Conservation (phyloP, 1,140 invertebrate genomes). For the Listronotus oregonensis region DNA sequence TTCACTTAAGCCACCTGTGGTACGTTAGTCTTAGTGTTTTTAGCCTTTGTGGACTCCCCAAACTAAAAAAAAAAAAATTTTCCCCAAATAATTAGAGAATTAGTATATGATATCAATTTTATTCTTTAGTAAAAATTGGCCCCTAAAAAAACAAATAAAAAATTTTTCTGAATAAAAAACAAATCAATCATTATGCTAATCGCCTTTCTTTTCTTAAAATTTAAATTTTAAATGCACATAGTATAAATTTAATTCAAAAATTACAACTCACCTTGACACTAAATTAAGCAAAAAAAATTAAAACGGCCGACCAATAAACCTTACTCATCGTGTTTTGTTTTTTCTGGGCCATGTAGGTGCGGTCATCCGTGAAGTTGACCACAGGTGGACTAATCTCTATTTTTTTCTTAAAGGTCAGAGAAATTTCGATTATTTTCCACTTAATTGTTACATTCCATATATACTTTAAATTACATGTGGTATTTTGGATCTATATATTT, state of each 20-base stretch:
- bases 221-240: not conserved
- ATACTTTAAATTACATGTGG: not conserved
- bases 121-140: too few relatives aligned
- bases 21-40: too few relatives aligned
- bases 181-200: conserved; percentile 9
- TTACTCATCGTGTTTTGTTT: conserved; percentile 1
- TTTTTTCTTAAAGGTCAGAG: not conserved
- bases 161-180: not conserved
- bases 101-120: too few relatives aligned
- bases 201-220: not conserved
- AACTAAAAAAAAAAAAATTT: too few relatives aligned
- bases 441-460: not conserved
- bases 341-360: conserved; percentile 26
- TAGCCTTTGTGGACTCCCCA: too few relatives aligned
- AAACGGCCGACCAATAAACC: not conserved
- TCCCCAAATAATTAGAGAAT: too few relatives aligned
- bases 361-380: conserved; percentile 17
- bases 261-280: conserved; percentile 3
- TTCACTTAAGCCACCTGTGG: too few relatives aligned
- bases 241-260: conserved; percentile 5
- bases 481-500: too few relatives aligned
- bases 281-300: conserved; percentile 4
- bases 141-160: too few relatives aligned
- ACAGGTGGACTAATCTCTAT: conserved; percentile 20
- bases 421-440: not conserved